These are phyloP conservation scores for Pipa parva DNA, from an alignment of 2,113 vertebrate species.

Conservation along the genomic window DNA sequence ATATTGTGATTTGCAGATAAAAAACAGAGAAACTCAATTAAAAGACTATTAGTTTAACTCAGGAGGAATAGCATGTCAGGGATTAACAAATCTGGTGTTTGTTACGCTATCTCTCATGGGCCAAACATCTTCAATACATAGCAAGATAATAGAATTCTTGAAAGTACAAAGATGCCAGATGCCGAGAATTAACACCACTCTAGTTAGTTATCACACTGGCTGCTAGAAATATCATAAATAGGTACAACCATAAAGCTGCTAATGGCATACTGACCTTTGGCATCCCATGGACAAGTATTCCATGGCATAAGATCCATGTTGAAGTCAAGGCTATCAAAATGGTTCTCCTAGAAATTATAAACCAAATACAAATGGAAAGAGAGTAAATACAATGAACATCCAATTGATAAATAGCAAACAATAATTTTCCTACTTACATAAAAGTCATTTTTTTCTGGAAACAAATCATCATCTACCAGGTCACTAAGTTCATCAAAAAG, in stretches of 20 bases:
- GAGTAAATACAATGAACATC: background rate
- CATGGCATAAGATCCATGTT: conserved; percentile 79
- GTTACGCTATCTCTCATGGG: too few species aligned
- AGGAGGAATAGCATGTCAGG: too few species aligned
- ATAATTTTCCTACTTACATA: conserved; percentile 69
- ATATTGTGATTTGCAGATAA: too few species aligned
- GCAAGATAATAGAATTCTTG: too few species aligned
- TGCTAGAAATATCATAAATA: too few species aligned
- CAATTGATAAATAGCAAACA: background rate
- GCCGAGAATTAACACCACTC: too few species aligned
- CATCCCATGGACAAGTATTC: conserved; percentile 63
- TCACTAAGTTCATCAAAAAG: conserved; percentile 80
- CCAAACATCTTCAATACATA: too few species aligned
- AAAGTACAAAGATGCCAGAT: too few species aligned
- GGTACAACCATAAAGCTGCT: background rate
- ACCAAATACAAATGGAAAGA: conserved; percentile 36
- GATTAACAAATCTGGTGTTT: too few species aligned
- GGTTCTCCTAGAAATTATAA: conserved; percentile 63
- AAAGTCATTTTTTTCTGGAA: conserved; percentile 54
- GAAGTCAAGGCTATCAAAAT: conserved; percentile 73
- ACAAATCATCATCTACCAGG: conserved; percentile 70
- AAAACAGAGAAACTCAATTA: too few species aligned
- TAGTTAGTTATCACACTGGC: too few species aligned
- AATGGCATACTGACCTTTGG: conserved; percentile 55
- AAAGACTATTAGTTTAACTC: too few species aligned